Conservation (phyloP, 2,888 invertebrate genomes). For the Drosophila basisetae region DNA sequence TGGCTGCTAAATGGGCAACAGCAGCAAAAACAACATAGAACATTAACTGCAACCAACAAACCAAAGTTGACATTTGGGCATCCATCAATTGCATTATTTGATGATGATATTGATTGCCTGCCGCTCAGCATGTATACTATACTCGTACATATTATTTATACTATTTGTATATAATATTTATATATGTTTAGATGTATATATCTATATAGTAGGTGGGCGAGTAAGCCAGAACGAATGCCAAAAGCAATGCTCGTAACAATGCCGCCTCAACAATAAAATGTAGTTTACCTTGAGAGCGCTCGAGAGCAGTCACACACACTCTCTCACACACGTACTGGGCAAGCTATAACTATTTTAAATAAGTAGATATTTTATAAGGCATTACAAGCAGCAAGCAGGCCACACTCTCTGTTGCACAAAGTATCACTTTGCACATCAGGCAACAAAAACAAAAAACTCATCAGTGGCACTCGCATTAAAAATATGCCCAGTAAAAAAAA, state of each 20-base stretch:
- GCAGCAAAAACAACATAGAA: conserved; percentile 11
- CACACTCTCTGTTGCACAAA: conserved; percentile 37
- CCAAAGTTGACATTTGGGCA: conserved; percentile 28
- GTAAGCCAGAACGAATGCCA: conserved; percentile 75
- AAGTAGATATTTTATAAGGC: conserved; percentile 78
- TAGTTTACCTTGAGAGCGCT: conserved; percentile 79
- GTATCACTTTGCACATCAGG: conserved; percentile 63
- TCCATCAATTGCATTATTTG: conserved; percentile 47
- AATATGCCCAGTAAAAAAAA: conserved; percentile 1
- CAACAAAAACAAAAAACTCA: conserved; percentile 47
- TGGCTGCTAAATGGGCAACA: conserved; percentile 36
- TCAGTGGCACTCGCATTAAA: conserved; percentile 63
- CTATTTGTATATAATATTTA: conserved; percentile 4
- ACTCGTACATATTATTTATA: not conserved
- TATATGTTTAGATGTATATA: conserved; percentile 12
- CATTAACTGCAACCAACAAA: conserved; percentile 10
- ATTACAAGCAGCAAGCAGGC: conserved; percentile 56
- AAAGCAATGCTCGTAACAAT: conserved; percentile 76
- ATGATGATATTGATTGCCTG: conserved; percentile 44
- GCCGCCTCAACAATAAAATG: conserved; percentile 78
- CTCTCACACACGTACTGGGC: conserved; percentile 30
- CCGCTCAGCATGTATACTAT: conserved; percentile 2
- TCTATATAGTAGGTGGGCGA: conserved; percentile 64
- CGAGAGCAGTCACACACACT: conserved; percentile 51
- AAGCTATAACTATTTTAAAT: conserved; percentile 69